Evolutionary conservation across 2,797 vertebrate genomes (phyloP), one percentile per base, ranked within the genome.

Genomic region (Phylloscopus collybita): DNA sequence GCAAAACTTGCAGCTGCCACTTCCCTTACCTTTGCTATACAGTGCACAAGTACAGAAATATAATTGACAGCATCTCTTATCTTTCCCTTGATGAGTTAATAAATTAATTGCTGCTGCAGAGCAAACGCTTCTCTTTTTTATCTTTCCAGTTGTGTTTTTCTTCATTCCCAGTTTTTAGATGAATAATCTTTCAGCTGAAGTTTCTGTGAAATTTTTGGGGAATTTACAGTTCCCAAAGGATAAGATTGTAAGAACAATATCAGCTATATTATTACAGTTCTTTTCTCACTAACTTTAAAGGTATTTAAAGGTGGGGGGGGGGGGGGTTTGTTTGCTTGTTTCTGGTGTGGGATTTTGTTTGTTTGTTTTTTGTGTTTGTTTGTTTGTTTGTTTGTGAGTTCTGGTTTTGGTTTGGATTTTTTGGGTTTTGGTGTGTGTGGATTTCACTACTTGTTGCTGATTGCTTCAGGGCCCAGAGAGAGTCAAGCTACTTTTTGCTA

Each of bases 241-340:
- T 38, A 38, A 38, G 38, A 38, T 23, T 79, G 7, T 72, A 90
- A 78, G 18, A 92, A 70, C 16, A 32, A 5, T 69, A 78, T 69
- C 30, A 83, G 38, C 38, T 40, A 50, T 47, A 11, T 11, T 64
- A 42, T 50, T 85, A 18, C 11, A 76, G 13, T 72, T 21, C 0
- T 44, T 91, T 78, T 74, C 60, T 76, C 65, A 22, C 25, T 56
- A 32, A 62, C 11, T 73, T 80, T 91, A 47, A 61, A 61, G 23
- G 13, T n/a, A n/a, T 7, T 34, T 34, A 34, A 34, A 34, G 34
- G 34, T 34, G 8, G 34, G 34, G 23, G 22, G 0, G 0, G n/a
- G n/a, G 6, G 23, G 22, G 0, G 0, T 29, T 8, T 12, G 15
- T 5, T 29, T 10, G 18, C 4, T 30, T 30, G 16, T 10, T 72